Evolutionary conservation across 1,140 invertebrate species (phyloP).

Genomic region (Pristionchus pacificus): DNA sequence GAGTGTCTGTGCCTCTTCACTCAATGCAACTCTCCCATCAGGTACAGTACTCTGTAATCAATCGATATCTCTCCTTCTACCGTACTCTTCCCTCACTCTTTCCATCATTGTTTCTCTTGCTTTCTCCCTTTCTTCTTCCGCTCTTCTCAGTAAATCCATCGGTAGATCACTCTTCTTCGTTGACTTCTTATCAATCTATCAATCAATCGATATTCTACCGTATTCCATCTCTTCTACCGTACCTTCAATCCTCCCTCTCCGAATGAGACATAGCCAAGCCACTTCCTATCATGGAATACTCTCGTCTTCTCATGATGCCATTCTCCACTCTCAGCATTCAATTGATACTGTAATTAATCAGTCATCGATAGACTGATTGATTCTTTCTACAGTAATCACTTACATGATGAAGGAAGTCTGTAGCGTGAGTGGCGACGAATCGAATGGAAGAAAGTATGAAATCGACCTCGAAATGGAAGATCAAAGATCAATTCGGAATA

Average conservation of each 20-base stretch:
- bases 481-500: conserved; percentile 7
- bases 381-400: conserved; percentile 60
- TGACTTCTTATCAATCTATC: conserved; percentile 65
- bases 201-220: background rate
- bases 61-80: conserved; percentile 54
- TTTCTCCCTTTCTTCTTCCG: background rate
- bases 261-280: conserved; percentile 75
- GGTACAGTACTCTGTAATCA: conserved; percentile 66
- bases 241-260: conserved; percentile 70
- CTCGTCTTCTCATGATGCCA: conserved; percentile 79
- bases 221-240: background rate
- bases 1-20: conserved; percentile 67
- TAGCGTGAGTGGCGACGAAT: conserved; percentile 82
- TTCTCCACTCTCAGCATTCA: conserved; percentile 78
- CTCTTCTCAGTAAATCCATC: conserved; percentile 61
- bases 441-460: conserved; percentile 79
- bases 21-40: conserved; percentile 71
- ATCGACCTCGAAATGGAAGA: conserved; percentile 58
- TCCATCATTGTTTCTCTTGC: background rate
- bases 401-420: conserved; percentile 83
- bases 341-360: conserved; percentile 27
- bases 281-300: conserved; percentile 75
- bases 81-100: conserved; percentile 63
- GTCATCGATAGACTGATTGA: conserved; percentile 58
- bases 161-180: conserved; percentile 72